Evolutionary conservation across 2,797 vertebrate genomes (phyloP).

Genomic region (Notoglanidium macrostoma): DNA sequence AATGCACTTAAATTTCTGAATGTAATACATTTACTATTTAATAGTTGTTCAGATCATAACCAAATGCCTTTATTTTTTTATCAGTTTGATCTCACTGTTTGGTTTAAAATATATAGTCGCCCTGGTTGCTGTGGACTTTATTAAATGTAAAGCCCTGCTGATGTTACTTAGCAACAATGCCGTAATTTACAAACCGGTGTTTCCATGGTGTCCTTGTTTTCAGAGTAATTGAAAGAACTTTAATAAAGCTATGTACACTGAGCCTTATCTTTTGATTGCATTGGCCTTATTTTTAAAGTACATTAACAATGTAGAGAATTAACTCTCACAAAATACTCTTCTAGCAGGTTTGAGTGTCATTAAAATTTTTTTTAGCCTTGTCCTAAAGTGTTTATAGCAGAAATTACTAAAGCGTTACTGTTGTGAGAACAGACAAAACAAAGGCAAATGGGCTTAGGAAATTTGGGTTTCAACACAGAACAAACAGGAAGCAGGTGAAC

Average conservation of each 20-base stretch:
- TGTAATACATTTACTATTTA: conserved; percentile 47
- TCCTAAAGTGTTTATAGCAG: background rate
- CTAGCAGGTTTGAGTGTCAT: background rate
- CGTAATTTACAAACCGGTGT: conserved; percentile 62
- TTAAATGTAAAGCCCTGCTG: conserved; percentile 48
- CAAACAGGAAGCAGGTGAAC: background rate
- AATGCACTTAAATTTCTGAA: conserved; percentile 45
- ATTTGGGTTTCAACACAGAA: background rate
- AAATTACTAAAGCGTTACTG: background rate
- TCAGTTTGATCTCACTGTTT: conserved; percentile 47
- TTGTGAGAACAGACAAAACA: background rate
- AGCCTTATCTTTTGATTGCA: conserved; percentile 23
- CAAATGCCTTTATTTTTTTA: background rate
- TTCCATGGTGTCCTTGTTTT: conserved; percentile 61
- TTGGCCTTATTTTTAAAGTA: background rate
- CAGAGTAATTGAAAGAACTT: conserved; percentile 55
- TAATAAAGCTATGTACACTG: conserved; percentile 69
- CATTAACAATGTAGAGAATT: background rate
- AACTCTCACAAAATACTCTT: background rate
- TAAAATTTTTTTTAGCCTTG: background rate
- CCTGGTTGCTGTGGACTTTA: conserved; percentile 44
- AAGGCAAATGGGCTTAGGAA: conserved; percentile 11
- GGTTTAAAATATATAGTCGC: conserved; percentile 54
- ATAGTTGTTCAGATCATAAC: background rate
- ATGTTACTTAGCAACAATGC: conserved; percentile 50